Conservation (phyloP, 1,140 invertebrate species). For the Sitodiplosis mosellana region DNA sequence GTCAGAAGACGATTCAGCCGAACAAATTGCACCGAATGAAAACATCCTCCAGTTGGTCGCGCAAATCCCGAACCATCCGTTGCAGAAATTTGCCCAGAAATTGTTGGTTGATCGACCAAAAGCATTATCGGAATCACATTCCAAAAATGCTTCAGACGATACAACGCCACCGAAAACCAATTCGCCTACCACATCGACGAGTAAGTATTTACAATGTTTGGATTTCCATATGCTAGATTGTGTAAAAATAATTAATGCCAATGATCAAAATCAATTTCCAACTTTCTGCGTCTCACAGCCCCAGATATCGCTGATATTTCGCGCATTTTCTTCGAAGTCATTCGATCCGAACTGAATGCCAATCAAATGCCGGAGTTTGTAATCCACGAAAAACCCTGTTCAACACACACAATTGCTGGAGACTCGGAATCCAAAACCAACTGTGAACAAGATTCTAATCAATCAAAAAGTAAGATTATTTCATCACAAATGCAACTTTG, state of each 20-base stretch:
- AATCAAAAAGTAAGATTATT: no score
- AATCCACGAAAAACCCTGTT: slow-evolving; percentile 15
- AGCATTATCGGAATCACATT: slow-evolving; percentile 22
- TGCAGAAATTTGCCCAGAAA: slow-evolving; percentile 11
- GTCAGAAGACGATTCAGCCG: no score
- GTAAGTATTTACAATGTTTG: no score
- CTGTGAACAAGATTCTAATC: slow-evolving; percentile 7
- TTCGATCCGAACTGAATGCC: slow-evolving; percentile 4
- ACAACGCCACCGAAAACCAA: not conserved
- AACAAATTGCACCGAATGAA: not conserved
- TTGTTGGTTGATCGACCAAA: slow-evolving; percentile 24
- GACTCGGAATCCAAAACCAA: slow-evolving; percentile 15
- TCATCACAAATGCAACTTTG: no score
- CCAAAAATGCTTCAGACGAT: slow-evolving; percentile 14
- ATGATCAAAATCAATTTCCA: not conserved
- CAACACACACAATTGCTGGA: slow-evolving; percentile 6
- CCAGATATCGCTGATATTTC: slow-evolving; percentile 10
- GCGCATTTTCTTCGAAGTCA: not conserved
- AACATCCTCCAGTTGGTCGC: slow-evolving; percentile 3
- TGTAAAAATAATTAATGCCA: no score
- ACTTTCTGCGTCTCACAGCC: slow-evolving; percentile 1
- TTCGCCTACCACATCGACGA: slow-evolving; percentile 1
- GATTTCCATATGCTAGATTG: no score
- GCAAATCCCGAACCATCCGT: slow-evolving; percentile 1
- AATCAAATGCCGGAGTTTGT: not conserved